Conservation (phyloP, 92 coral and sea anemone genomes). For the Siderastrea siderea region DNA sequence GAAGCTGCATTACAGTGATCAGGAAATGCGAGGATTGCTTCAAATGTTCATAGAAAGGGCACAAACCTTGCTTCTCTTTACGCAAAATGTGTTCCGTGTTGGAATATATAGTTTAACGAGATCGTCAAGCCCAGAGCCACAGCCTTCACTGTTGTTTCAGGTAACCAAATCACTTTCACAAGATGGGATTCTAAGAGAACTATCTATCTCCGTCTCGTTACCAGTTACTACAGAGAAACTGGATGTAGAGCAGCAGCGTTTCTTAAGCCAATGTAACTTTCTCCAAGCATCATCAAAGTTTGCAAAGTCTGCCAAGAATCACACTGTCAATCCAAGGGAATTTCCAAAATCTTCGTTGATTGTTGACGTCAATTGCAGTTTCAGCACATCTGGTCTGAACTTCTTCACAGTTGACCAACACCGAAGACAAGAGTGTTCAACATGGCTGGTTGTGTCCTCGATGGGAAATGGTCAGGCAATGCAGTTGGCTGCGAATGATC, state of each 20-base stretch:
- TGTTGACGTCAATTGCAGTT: constrained; percentile 28
- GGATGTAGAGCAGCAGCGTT: constrained; percentile 34
- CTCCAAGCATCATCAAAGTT: constrained; percentile 69
- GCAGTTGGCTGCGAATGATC: constrained; percentile 48
- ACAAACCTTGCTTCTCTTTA: constrained; percentile 77
- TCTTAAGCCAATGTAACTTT: constrained; percentile 64
- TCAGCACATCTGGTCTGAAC: constrained; percentile 35
- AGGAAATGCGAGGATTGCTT: constrained; percentile 71
- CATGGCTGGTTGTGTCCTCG: constrained; percentile 81
- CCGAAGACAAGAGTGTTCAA: background rate
- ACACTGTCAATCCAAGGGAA: background rate
- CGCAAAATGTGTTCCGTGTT: constrained; percentile 81
- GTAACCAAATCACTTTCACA: constrained; percentile 66
- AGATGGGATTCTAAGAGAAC: constrained; percentile 31
- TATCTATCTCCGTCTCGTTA: constrained; percentile 57
- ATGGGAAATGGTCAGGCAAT: constrained; percentile 75
- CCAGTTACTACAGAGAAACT: constrained; percentile 50
- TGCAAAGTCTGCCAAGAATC: background rate
- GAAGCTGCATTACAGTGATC: constrained; percentile 60
- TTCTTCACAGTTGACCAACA: constrained; percentile 8
- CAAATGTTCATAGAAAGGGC: constrained; percentile 66
- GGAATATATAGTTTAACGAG: constrained; percentile 58
- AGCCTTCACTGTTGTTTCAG: constrained; percentile 27
- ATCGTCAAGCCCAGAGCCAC: constrained; percentile 28
- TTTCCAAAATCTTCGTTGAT: constrained; percentile 53